These are phyloP conservation scores for Hetaerina americana DNA, from an alignment of 1,140 invertebrate genomes.

Conservation along the genomic window DNA sequence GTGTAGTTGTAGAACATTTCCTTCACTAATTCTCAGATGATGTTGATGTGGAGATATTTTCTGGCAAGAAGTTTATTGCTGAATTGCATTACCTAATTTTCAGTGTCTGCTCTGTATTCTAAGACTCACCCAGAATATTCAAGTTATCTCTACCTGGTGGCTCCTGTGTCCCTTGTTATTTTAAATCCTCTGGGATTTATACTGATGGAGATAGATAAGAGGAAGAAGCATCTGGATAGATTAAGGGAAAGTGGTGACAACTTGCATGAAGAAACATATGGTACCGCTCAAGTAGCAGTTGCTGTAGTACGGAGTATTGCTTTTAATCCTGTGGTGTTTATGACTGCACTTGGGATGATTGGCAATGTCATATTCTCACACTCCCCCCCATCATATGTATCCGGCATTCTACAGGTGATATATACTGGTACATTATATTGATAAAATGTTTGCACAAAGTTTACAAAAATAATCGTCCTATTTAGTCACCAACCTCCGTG, in stretches of 20 bases:
- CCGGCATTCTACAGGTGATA: slow-evolving; percentile 61
- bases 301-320: slow-evolving; percentile 40
- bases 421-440: too few species aligned
- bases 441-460: too few species aligned
- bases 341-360: slow-evolving; percentile 81
- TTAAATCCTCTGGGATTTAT: slow-evolving; percentile 88
- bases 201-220: slow-evolving; percentile 76
- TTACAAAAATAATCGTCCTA: too few species aligned
- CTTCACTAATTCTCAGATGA: neutral
- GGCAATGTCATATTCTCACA: slow-evolving; percentile 75
- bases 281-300: slow-evolving; percentile 27
- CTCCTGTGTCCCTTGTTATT: slow-evolving; percentile 83
- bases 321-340: slow-evolving; percentile 80
- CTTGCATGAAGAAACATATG: slow-evolving; percentile 19
- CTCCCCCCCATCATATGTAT: slow-evolving; percentile 56
- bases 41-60: neutral
- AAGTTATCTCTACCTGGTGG: slow-evolving; percentile 83
- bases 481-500: too few species aligned
- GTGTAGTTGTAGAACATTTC: neutral
- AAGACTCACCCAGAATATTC: slow-evolving; percentile 77
- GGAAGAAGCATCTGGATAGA: slow-evolving; percentile 23
- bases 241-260: slow-evolving; percentile 17
- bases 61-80: too few species aligned
- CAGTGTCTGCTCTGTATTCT: slow-evolving; percentile 38
- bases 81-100: slow-evolving; percentile 14